Evolutionary conservation across 2,888 invertebrate species (phyloP), one percentile per base, ranked within the genome.

Genomic region (Agrotis puta): DNA sequence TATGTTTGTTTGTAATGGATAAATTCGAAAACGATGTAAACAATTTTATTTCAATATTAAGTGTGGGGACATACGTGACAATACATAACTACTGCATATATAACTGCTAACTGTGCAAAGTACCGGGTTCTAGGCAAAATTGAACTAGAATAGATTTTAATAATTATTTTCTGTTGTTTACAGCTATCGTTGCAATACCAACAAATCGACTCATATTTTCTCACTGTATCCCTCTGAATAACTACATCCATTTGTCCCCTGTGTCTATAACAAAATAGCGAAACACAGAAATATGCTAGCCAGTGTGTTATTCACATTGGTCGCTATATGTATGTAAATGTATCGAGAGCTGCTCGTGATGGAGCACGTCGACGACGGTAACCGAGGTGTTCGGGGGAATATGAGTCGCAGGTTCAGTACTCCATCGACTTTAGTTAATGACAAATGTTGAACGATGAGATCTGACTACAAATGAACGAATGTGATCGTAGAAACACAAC

Each of bases 271-370:
- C 56, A 51, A 43, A 27, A 51, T 43, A 69, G 16, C 22, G 57
- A 24, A 61, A 27, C 47, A 11, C 50, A 68, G 59, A 54, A 51
- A 61, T 56, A 54, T 39, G 39, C 45, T 47, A 43, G 74, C 20
- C 20, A 1, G 57, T 3, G 22, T 53, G 43, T 59, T 75, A 43
- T 59, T 53, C 27, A 27, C 24, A 20, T 47, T 58, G 51, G 20
- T 39, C 13, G 61, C 77, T 47, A 27, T 74, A 69, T 57, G 27
- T 76, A 76, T 74, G 74, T 43, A 63, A 76, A 77, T 77, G 43
- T 57, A 62, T 57, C 51, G 77, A 33, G 61, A 56, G 24, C 45
- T 47, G 2, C 39, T 2, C 20, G 69, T 61, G 33, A 50, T 56
- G 48, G 20, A 50, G 69, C 20, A 51, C 75, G 47, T 64, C 39